These are phyloP conservation scores for Pluvialis apricaria DNA, from an alignment of 2,113 vertebrate species.

Conservation along the genomic window DNA sequence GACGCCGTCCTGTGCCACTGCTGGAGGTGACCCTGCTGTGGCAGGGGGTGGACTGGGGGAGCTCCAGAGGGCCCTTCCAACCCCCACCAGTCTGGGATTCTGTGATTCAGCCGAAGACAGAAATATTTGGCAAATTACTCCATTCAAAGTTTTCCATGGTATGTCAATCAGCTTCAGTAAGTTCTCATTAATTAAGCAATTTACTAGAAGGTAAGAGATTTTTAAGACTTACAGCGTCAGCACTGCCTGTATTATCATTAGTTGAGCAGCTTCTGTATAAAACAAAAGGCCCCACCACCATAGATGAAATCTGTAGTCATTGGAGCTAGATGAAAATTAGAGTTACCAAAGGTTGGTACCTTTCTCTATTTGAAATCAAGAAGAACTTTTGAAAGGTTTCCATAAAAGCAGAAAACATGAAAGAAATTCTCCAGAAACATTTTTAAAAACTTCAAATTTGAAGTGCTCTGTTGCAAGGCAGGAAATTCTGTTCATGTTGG, in stretches of 20 bases:
- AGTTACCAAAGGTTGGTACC: not conserved
- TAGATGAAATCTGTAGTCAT: not conserved
- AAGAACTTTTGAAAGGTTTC: not conserved
- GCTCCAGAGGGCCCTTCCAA: too few species aligned
- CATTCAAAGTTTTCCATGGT: not conserved
- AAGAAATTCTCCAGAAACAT: not conserved
- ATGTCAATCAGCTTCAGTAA: not conserved
- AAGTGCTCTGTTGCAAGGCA: not conserved
- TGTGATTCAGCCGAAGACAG: not conserved
- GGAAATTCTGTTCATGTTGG: not conserved
- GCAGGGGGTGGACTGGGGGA: too few species aligned
- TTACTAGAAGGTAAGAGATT: not conserved
- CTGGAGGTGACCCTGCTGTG: too few species aligned
- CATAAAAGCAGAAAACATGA: not conserved
- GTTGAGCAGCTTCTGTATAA: not conserved
- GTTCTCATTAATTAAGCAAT: not conserved
- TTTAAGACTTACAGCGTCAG: not conserved
- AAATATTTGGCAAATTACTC: not conserved
- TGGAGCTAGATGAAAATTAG: not conserved
- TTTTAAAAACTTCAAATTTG: not conserved
- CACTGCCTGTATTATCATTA: not conserved
- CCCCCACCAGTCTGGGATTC: too few species aligned
- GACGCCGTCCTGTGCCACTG: too few species aligned
- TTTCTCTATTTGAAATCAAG: not conserved
- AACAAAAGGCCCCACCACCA: not conserved